phyloP scores from a whole-genome alignment of 1,140 invertebrate genomes.

The Drosophila arizonae region DNA sequence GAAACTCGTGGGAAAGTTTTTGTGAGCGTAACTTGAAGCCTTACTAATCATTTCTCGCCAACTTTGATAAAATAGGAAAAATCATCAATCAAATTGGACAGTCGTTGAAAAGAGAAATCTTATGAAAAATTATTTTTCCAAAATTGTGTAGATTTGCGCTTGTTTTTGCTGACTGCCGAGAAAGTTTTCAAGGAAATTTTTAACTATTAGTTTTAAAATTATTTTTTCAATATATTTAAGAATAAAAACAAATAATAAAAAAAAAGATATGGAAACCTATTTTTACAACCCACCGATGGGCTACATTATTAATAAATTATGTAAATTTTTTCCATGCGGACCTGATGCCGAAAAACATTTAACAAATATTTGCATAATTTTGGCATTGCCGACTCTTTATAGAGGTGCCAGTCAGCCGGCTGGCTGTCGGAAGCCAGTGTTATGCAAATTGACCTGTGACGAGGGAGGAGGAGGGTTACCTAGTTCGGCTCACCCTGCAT shows the following conservation, averaged over 20 bases:
- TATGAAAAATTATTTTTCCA: constrained; percentile 68
- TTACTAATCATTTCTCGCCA: constrained; percentile 59
- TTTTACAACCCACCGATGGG: constrained; percentile 41
- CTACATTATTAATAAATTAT: constrained; percentile 63
- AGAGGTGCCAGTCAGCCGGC: constrained; percentile 18
- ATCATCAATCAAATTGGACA: constrained; percentile 73
- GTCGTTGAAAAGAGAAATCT: constrained; percentile 69
- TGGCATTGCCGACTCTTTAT: constrained; percentile 69
- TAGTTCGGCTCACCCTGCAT: constrained; percentile 35
- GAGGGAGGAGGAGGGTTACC: constrained; percentile 37
- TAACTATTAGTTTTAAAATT: constrained; percentile 26
- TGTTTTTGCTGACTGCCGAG: constrained; percentile 48
- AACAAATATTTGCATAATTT: constrained; percentile 81
- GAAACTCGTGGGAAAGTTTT: constrained; percentile 58
- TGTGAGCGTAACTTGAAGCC: constrained; percentile 62
- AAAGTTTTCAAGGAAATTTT: constrained; percentile 50
- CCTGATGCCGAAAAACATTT: constrained; percentile 72
- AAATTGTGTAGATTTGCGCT: constrained; percentile 36
- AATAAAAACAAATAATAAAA: constrained; percentile 6
- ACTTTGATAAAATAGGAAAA: constrained; percentile 52
- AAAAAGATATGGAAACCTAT: constrained; percentile 59
- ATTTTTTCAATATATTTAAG: neutral
- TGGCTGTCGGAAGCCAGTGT: constrained; percentile 50
- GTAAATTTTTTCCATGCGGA: constrained; percentile 60
- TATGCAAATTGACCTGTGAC: constrained; percentile 80